Evolutionary conservation across 2,888 invertebrate species (phyloP).

Genomic region (Erannis defoliaria): DNA sequence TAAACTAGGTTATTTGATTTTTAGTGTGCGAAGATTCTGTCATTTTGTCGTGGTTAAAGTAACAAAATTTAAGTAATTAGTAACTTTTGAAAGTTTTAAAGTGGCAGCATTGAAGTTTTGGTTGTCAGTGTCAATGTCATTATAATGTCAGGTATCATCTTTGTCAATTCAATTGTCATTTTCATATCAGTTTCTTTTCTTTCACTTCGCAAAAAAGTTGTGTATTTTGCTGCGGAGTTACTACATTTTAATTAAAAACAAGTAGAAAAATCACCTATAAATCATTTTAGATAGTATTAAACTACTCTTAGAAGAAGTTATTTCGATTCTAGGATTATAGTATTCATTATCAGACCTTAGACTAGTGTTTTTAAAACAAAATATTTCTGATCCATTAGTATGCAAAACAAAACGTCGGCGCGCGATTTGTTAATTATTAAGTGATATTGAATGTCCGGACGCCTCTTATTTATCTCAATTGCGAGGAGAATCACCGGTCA

Average conservation of each 20-base stretch:
- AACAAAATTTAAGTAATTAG: no score
- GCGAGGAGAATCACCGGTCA: slow-evolving; percentile 4
- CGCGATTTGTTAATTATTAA: slow-evolving; percentile 30
- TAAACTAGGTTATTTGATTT: no score
- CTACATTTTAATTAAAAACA: slow-evolving; percentile 30
- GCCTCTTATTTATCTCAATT: slow-evolving; percentile 42
- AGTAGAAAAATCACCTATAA: slow-evolving; percentile 14
- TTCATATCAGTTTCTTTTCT: background rate
- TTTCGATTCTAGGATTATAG: slow-evolving; percentile 27
- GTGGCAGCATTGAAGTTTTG: no score
- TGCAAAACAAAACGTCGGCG: slow-evolving; percentile 36
- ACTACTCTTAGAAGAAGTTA: slow-evolving; percentile 1
- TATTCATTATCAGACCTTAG: slow-evolving; percentile 14
- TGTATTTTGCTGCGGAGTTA: slow-evolving; percentile 18
- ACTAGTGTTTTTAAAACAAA: slow-evolving; percentile 37
- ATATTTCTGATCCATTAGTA: slow-evolving; percentile 36
- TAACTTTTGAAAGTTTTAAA: no score
- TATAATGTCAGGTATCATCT: background rate
- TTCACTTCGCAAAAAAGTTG: slow-evolving; percentile 17
- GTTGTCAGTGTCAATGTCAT: slow-evolving; percentile 11
- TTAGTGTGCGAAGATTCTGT: no score
- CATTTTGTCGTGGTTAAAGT: no score
- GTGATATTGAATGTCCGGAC: slow-evolving; percentile 32
- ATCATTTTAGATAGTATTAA: background rate
- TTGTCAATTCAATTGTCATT: background rate